Evolutionary conservation across 2,113 vertebrate genomes (phyloP), one percentile per base, ranked within the genome.

Genomic region (Papio anubis): DNA sequence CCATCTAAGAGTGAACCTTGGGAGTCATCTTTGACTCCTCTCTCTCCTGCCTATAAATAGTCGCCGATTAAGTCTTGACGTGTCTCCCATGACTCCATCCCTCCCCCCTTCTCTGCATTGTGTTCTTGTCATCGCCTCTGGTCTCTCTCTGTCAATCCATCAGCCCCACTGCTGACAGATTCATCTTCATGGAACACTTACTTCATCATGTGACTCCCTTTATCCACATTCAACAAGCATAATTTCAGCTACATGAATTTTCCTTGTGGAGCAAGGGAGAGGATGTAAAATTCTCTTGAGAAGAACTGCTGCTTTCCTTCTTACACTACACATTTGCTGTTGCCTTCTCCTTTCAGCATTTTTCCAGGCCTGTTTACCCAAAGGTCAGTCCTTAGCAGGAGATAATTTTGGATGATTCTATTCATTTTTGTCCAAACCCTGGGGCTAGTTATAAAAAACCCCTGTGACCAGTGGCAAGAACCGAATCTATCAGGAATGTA

Each of bases 141-240:
- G 66, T 73, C 95, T 89, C 52, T 91, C 40, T 61, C 84, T 97
- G 96, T 95, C 98, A 96, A 82, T 96, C 95, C 81, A 23, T 93
- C 96, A 97, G 90, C 68, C 97, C 88, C 81, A 68, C 85, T 45
- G 93, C 97, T 96, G 98, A 96, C 94, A 97, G 94, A 82, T 93
- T 90, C 78, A 93, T 97, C 90, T 96, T 92, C 50, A 3, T 17
- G 50, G 83, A 93, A 95, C 90, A 84, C 66, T 96, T 95, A 96
- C 18, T 87, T 70, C n/a, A 27, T 94, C 94, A 85, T 4, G 1
- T 79, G 95, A 97, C 90, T 43, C 85, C 75, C 8, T 64, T 82
- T 96, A 93, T 73, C 66, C 90, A 43, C 90, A 83, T 79, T 73
- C 94, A 88, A 18, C 72, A 88, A 80, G 90, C 90, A 38, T 86